Evolutionary conservation across 2,797 vertebrate genomes (phyloP), one percentile per base, ranked within the genome.

Genomic region (Agapornis canus): DNA sequence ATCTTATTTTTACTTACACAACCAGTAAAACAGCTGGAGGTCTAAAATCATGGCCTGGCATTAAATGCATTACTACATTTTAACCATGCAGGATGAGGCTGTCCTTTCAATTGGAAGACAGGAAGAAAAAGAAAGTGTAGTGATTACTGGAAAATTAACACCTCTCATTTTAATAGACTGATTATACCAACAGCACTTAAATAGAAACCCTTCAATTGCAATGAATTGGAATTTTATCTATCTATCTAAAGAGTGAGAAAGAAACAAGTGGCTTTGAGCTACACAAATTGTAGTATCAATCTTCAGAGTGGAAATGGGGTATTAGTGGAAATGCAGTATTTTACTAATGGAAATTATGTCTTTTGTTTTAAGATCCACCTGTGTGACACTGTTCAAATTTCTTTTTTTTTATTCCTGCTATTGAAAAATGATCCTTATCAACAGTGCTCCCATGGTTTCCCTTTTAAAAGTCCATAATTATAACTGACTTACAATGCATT

Each of bases 1-100:
- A 96, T 98, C 97, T 98, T 98, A 97, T 97, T 98, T 98, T 98
- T 98, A 98, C 97, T 98, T 98, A 98, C 97, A 98, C 97, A 97
- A 97, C 97, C 97, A 98, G 97, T 98, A 98, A 98, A 98, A 97
- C 98, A 98, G 98, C 97, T 98, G 98, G 97, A 98, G 97, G 96
- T 98, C 97, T 97, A 96, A 97, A 98, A 97, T 97, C 97, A 98
- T 71, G 96, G 97, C 96, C 96, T 92, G 80, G 89, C 94, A 89
- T 97, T 97, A 96, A 97, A 96, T 90, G 95, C 92, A 90, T 97
- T 97, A 89, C 96, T 97, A 95, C 89, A 85, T 97, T 97, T 97
- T 97, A 98, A 93, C 96, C 95, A 61, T 79, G 88, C 95, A 96
- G 96, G 72, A 93, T 97, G 92, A 96, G 86, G 88, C 88, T 94